Evolutionary conservation across 2,797 vertebrate species (phyloP).

Genomic region (Anguilla pacifica): DNA sequence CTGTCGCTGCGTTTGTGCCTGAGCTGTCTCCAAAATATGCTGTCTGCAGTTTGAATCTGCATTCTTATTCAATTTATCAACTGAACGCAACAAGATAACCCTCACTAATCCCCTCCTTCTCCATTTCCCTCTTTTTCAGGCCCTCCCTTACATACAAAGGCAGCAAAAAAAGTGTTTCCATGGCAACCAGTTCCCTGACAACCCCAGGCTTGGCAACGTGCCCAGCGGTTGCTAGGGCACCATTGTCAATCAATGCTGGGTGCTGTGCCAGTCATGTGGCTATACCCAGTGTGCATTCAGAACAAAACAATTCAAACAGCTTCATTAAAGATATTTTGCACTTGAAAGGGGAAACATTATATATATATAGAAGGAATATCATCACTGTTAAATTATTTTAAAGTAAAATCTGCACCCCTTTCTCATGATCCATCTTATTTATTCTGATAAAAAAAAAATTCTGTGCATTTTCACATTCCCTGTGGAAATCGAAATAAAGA

Average conservation of each 20-base stretch:
- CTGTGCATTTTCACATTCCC: neutral
- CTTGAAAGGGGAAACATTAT: neutral
- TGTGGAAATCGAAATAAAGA: no score
- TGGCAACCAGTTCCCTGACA: slow-evolving; percentile 78
- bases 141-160: slow-evolving; percentile 62
- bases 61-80: slow-evolving; percentile 20
- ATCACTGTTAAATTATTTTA: neutral
- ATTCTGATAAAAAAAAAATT: neutral
- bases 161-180: slow-evolving; percentile 70
- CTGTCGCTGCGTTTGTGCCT: neutral
- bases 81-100: slow-evolving; percentile 57
- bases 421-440: neutral
- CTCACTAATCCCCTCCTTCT: slow-evolving; percentile 56
- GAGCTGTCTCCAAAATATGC: slow-evolving; percentile 1
- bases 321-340: neutral
- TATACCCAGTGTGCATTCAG: slow-evolving; percentile 30
- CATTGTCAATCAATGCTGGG: slow-evolving; percentile 67
- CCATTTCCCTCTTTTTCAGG: slow-evolving; percentile 33
- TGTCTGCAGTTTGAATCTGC: slow-evolving; percentile 9
- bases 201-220: slow-evolving; percentile 74
- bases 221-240: slow-evolving; percentile 80
- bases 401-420: neutral
- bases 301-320: slow-evolving; percentile 33
- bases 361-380: neutral
- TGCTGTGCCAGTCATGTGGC: slow-evolving; percentile 55